Base-by-base conservation (phyloP, 2,888 invertebrate species). In the Coelopa pilipes region DNA sequence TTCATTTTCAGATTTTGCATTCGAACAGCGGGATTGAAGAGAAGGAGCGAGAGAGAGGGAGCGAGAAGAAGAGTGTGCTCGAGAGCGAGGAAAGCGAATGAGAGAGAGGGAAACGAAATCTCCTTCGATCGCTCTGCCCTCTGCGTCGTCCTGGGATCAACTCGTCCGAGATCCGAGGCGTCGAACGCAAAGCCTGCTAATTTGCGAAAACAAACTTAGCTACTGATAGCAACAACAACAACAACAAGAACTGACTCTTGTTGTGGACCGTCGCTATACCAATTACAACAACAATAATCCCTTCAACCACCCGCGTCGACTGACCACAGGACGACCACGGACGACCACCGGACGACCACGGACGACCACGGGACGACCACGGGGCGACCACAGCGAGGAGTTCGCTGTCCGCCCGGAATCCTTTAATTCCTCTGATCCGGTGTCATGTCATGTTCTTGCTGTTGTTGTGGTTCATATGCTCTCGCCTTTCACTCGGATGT, bases 381-480 rank as follows among this genome's bases (percentile, higher is more conserved):
- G 12, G 34, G 34, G 12, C 62, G 34, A 62, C 21, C 24, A 34
- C 53, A 53, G n/a, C 53, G 15, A n/a, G n/a, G 15, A 70, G 49
- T 45, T 70, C 19, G 60, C 60, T 47, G 60, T 47, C n/a, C 12
- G 45, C 49, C 24, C 70, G 21, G 24, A 62, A 59, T 69, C 60
- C 24, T 82, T 79, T 82, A 82, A 82, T 82, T 81, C 78, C 62
- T 74, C 75, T 81, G 82, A 82, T 78, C 80, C 78, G 76, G 78
- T 79, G 75, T 72, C 72, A 73, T 79, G 80, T 78, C 24, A 53
- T 78, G 76, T 76, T 65, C 15, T 60, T 45, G 11, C 60, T 60
- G 60, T 60, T 62, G 60, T 62, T 49, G 24, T 50, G 24, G 60
- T 50, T 66, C 66, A 24, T 66, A 66, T 24, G 50, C 49, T 63